A percentile compares a stretch with the other conserved stretches of the same genome.
These are phyloP conservation scores for Thereva unica DNA, from an alignment of 2,888 invertebrate genomes.

Conservation along the genomic window DNA sequence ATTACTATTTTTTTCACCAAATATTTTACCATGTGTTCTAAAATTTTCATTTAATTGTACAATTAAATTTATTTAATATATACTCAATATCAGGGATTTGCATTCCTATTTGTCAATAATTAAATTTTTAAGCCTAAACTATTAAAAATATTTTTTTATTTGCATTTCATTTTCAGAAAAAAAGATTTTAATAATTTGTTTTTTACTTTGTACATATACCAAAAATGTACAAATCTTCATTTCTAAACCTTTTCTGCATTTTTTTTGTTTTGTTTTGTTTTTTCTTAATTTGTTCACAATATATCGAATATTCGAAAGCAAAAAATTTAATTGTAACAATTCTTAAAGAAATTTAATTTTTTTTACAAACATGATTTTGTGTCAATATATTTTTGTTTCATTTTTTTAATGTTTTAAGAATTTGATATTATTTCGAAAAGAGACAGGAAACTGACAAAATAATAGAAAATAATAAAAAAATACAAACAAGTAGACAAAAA, in stretches of 20 bases:
- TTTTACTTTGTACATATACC: constrained; percentile 32
- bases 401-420: too few relatives aligned
- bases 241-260: background rate
- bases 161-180: constrained; percentile 26
- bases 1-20: constrained; percentile 20
- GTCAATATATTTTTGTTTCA: too few relatives aligned
- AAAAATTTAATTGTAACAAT: constrained; percentile 27
- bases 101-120: constrained; percentile 22
- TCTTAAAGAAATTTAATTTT: constrained; percentile 13
- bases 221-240: constrained; percentile 26
- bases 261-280: background rate
- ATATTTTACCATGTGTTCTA: constrained; percentile 28
- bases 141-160: constrained; percentile 30
- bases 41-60: constrained; percentile 24
- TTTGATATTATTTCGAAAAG: too few relatives aligned
- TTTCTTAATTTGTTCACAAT: constrained; percentile 20
- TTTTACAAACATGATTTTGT: constrained; percentile 3
- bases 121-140: constrained; percentile 37
- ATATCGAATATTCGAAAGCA: constrained; percentile 10
- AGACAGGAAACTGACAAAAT: constrained; percentile 10
- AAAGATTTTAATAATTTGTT: constrained; percentile 27
- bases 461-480: constrained; percentile 22
- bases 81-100: constrained; percentile 8
- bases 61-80: constrained; percentile 28
- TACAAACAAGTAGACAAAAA: constrained; percentile 33